phyloP scores from a whole-genome alignment of 2,113 vertebrate genomes.

The Canis aureus region DNA sequence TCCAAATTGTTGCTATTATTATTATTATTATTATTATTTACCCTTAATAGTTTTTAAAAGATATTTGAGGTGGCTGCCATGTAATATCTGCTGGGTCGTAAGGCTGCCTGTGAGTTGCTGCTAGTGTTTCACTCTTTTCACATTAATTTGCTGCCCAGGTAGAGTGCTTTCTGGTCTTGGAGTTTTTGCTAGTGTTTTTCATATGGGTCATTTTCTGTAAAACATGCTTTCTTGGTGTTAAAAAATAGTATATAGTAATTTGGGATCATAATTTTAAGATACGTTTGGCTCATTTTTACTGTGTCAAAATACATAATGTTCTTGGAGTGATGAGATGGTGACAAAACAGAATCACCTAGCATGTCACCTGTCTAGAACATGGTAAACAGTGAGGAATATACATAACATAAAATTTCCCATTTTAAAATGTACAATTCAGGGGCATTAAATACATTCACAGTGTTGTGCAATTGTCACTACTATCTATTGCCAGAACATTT shows the following conservation, averaged over 20 bases:
- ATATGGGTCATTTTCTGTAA: constrained; percentile 23
- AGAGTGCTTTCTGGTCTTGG: constrained; percentile 5
- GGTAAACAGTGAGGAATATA: background rate
- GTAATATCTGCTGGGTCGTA: background rate
- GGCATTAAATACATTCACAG: background rate
- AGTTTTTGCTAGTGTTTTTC: constrained; percentile 58
- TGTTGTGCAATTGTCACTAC: background rate
- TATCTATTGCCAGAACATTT: background rate
- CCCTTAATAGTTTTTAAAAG: background rate
- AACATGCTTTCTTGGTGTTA: background rate
- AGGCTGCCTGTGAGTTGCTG: background rate
- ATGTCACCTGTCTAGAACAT: background rate
- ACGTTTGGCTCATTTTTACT: constrained; percentile 29
- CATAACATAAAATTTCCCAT: background rate
- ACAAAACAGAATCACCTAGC: background rate
- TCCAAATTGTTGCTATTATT: background rate
- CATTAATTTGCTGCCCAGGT: background rate
- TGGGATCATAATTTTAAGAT: constrained; percentile 1
- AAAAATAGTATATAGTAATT: constrained; percentile 36
- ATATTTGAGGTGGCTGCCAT: background rate
- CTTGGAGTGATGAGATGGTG: background rate
- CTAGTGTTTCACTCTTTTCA: constrained; percentile 49
- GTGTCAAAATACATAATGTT: constrained; percentile 36
- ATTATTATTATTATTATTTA: background rate
- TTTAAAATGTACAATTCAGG: constrained; percentile 6